phyloP scores from a whole-genome alignment of 2,797 vertebrate species.

The Chloroceryle amazona region DNA sequence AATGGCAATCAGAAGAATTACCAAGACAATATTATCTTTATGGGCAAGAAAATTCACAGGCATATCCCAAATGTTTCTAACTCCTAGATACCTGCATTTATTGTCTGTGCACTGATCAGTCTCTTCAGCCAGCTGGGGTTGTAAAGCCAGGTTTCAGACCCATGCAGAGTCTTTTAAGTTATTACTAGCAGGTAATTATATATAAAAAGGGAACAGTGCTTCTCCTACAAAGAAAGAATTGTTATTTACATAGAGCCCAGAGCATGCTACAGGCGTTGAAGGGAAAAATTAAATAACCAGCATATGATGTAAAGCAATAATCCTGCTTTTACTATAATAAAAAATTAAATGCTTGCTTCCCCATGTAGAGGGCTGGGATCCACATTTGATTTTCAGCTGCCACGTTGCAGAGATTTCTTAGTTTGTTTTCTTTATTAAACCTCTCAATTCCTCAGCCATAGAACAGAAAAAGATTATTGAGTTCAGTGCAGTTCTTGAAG shows the following conservation, averaged over 20 bases:
- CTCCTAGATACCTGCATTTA: background rate
- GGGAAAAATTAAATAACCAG: background rate
- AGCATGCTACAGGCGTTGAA: background rate
- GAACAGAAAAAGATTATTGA: conserved; percentile 34
- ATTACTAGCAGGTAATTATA: background rate
- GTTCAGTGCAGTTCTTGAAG: background rate
- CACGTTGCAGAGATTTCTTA: background rate
- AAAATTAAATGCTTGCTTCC: background rate
- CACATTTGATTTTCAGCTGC: background rate
- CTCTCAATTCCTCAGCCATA: background rate
- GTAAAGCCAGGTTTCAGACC: background rate
- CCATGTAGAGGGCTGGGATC: background rate
- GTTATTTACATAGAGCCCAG: conserved; percentile 4
- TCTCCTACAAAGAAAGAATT: background rate
- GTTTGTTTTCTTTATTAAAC: conserved; percentile 23
- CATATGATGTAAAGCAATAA: conserved; percentile 30
- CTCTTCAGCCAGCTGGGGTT: background rate
- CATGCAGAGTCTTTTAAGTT: background rate
- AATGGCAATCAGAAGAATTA: background rate
- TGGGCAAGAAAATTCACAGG: background rate
- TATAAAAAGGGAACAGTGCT: background rate
- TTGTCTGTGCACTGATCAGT: background rate
- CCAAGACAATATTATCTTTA: background rate
- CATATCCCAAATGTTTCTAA: background rate
- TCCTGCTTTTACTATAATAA: background rate